Evolutionary conservation across 2,888 invertebrate genomes (phyloP).

Genomic region (Polyommatus iphigenia): DNA sequence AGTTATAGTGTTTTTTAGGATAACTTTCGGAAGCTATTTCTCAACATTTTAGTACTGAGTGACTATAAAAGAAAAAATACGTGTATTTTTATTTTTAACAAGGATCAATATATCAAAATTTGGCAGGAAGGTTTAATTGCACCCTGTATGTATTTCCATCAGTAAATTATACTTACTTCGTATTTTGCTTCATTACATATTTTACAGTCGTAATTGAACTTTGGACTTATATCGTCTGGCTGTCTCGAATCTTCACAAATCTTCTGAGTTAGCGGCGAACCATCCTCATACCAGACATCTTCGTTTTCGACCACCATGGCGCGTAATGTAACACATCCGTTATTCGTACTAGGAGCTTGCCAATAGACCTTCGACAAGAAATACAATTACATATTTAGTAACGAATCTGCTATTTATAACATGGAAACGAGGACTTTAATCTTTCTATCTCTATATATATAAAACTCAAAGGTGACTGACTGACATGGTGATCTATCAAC

Average conservation of each 20-base stretch:
- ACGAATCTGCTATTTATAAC: neutral
- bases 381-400: neutral
- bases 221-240: conserved; percentile 66
- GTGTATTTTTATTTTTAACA: too few relatives aligned
- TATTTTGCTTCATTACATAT: conserved; percentile 73
- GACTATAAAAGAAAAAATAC: too few relatives aligned
- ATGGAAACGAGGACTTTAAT: neutral
- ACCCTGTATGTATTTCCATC: too few relatives aligned
- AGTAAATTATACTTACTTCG: conserved; percentile 51
- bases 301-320: conserved; percentile 70
- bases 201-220: conserved; percentile 61
- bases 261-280: conserved; percentile 57
- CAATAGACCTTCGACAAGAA: conserved; percentile 59
- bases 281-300: conserved; percentile 68
- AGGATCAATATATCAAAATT: too few relatives aligned
- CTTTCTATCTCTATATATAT: too few relatives aligned
- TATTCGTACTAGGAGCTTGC: conserved; percentile 68
- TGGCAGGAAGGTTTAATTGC: too few relatives aligned
- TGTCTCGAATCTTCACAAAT: conserved; percentile 68
- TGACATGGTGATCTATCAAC: too few relatives aligned
- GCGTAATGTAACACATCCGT: conserved; percentile 66
- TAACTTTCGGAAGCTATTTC: too few relatives aligned
- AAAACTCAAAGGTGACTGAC: too few relatives aligned
- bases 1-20: too few relatives aligned
- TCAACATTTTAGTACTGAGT: too few relatives aligned